A percentile compares a stretch with the other conserved stretches of the same genome.
Evolutionary conservation across 1,140 invertebrate species (phyloP).

Genomic region (Papilio helenus): DNA sequence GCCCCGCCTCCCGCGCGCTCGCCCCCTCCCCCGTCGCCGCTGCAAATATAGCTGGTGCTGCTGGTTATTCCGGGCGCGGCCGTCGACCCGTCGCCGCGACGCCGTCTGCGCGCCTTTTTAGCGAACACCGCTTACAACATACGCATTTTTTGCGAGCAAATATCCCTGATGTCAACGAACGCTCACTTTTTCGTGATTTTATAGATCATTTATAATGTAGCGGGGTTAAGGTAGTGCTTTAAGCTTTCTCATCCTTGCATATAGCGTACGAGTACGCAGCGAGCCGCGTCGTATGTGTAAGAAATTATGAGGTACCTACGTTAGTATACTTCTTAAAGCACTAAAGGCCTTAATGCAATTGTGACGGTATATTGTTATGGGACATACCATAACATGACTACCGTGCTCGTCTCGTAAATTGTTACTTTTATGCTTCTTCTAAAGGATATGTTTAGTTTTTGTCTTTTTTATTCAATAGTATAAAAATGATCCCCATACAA

Average conservation of each 20-base stretch:
- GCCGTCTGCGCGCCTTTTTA: constrained; percentile 82
- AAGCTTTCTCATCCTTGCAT: background rate
- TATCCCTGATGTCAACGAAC: constrained; percentile 76
- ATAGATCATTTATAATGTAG: constrained; percentile 29
- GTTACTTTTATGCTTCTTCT: background rate
- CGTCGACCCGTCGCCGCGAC: constrained; percentile 81
- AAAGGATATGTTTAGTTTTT: background rate
- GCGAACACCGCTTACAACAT: constrained; percentile 74
- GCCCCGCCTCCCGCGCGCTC: constrained; percentile 68
- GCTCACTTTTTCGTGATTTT: constrained; percentile 59
- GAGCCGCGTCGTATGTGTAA: background rate
- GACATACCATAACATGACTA: background rate
- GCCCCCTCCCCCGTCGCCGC: constrained; percentile 65
- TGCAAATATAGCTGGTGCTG: constrained; percentile 80
- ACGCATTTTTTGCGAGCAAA: constrained; percentile 77
- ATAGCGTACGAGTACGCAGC: background rate
- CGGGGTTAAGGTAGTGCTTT: background rate
- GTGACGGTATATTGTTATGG: background rate
- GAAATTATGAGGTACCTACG: background rate
- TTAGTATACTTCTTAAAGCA: background rate
- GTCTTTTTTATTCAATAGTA: background rate
- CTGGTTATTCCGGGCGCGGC: constrained; percentile 79
- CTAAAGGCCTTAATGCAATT: background rate
- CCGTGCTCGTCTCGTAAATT: background rate
- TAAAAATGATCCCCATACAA: constrained; percentile 31